Evolutionary conservation across 2,113 vertebrate genomes (phyloP), one percentile per base, ranked within the genome.

Genomic region (Holacanthus passer): DNA sequence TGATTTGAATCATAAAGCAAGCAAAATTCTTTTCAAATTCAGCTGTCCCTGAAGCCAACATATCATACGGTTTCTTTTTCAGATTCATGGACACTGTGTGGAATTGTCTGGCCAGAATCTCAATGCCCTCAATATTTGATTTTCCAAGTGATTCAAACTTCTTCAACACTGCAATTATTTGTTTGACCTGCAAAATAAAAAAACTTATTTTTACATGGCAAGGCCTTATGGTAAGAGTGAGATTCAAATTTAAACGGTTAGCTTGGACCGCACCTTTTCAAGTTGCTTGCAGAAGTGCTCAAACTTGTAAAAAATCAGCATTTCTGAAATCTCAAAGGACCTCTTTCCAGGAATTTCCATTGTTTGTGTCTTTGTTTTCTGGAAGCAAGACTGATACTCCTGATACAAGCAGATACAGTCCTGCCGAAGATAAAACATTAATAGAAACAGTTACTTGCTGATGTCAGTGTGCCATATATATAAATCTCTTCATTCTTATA

Each of bases 121-220:
- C 96, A 87, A 97, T 94, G 27, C 96, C 96, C 89, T 97, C 96
- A 0, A 97, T 95, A 22, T 95, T 94, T 58, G 95, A 96, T 72
- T 86, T 91, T 71, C 52, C 92, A 75, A 97, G 92, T 5, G 89
- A 77, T 65, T 85, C 84, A 79, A 95, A 96, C 8, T 82, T 95
- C 79, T 96, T 93, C 67, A 96, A 93, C 68, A 94, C 47, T 43
- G 89, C 91, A 84, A 96, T 93, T 91, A 97, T 95, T 87, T 95
- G 86, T 79, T 84, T 93, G 88, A 97, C 96, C 96, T 97, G 84
- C 77, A 95, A 94, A 84, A 65, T n/a, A 78, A 43, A 73, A 72
- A 39, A 37, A 29, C 10, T 50, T n/a, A 35, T 8, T 32, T 35
- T 65, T 83, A 94, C 7, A 41, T 73, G 19, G 12, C 5, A 35